Evolutionary conservation across 2,797 vertebrate genomes (phyloP).

Genomic region (Enoplosus armatus): DNA sequence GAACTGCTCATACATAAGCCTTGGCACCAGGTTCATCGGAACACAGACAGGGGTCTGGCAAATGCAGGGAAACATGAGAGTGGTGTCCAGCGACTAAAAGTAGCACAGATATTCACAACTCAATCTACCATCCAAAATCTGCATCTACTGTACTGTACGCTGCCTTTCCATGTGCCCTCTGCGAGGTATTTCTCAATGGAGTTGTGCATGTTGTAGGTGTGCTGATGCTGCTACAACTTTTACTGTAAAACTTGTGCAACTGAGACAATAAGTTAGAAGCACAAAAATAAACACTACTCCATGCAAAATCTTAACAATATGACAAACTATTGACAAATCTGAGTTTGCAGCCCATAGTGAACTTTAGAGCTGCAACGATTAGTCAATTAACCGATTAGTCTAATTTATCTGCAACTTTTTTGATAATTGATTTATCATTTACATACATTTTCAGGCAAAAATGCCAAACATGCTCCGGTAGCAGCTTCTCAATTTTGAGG

Average conservation of each 20-base stretch:
- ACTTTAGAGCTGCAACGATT: neutral
- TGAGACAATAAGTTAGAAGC: slow-evolving; percentile 1
- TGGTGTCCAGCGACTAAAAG: slow-evolving; percentile 81
- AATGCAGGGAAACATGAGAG: slow-evolving; percentile 80
- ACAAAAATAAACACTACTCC: neutral
- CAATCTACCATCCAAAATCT: slow-evolving; percentile 74
- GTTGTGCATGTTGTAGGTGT: slow-evolving; percentile 19
- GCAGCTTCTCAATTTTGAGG: neutral
- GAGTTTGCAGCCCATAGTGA: neutral
- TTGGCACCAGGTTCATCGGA: slow-evolving; percentile 72
- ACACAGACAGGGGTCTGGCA: slow-evolving; percentile 78
- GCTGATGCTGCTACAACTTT: slow-evolving; percentile 46
- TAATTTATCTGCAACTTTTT: neutral
- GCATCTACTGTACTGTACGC: slow-evolving; percentile 51
- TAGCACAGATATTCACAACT: slow-evolving; percentile 85
- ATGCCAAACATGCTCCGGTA: neutral
- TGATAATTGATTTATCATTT: neutral
- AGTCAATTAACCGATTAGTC: neutral
- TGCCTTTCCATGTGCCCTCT: slow-evolving; percentile 66
- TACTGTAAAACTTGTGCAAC: slow-evolving; percentile 24
- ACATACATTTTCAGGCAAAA: neutral
- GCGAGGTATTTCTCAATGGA: slow-evolving; percentile 61
- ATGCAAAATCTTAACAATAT: neutral
- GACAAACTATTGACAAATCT: neutral
- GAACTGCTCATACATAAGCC: slow-evolving; percentile 77